Base-by-base conservation (phyloP, 37 sponge, comb jelly and placozoan species). In the Geodia barretti region DNA sequence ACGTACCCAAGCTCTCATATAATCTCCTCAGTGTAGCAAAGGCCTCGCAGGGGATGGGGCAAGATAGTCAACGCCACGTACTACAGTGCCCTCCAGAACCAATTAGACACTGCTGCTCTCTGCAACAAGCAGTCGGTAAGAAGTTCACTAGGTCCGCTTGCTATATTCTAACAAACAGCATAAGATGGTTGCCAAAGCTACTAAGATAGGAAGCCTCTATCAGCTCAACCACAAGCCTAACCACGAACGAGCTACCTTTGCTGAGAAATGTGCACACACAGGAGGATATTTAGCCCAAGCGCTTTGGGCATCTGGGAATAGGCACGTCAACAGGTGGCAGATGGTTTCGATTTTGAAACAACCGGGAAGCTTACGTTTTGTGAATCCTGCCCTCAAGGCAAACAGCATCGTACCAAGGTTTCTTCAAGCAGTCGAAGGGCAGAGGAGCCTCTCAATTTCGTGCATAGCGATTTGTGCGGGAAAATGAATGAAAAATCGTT, bases 381-480 rank as follows among this genome's bases (percentile, higher is more conserved):
- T 73, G 86, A 90, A 60, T 29, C 86, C 5, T 84, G 90, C 76
- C 25, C 73, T 42, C 42, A 84, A 42, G 90, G 90, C 7, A 90
- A 84, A 39, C 90, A 84, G 24, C 79, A 79, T 32, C 30, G 81
- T 60, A 80, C 59, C 43, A 26, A 72, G 37, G 80, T 90, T 62
- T 62, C 72, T 39, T 41, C 62, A 14, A 28, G 75, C 42, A 20
- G 67, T 62, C 43, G 79, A 34, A 89, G 81, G 31, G 40, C 72
- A 41, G 62, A 67, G 43, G 77, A 87, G 70, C 73, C 73, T 38
- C 73, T 88, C 39, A 72, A 39, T 17, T 39, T 85, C 37, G 79
- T 85, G 20, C 86, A 85, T 40, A 85, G 72, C 70, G 79, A 88
- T 61, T 62, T 88, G 35, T 88, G 90, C 73, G 80, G 79, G 32